Evolutionary conservation across 2,113 vertebrate species (phyloP), one percentile per base, ranked within the genome.

Genomic region (Hippolais icterina): DNA sequence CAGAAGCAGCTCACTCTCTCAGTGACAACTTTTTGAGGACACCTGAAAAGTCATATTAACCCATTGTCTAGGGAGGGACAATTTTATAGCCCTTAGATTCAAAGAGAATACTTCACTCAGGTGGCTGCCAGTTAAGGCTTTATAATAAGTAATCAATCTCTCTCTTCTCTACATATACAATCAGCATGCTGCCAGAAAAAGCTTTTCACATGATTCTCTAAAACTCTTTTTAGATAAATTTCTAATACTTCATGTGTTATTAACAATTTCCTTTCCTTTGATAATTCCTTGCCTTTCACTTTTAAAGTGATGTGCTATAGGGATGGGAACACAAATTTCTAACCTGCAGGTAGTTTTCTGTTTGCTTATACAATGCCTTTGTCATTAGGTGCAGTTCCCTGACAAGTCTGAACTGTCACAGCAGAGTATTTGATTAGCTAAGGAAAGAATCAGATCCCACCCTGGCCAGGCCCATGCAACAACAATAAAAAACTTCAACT

Each of bases 331-430:
- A 72, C 5, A 61, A 23, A 79, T 87, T 87, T 93, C 31, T 29
- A 71, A 12, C 35, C 70, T 60, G n/a, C 44, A 53, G 20, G 56
- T 63, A 78, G 21, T 24, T 94, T 89, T 87, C 57, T 87, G 25
- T 17, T 82, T 65, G n/a, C 24, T 74, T 76, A n/a, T 39, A 76
- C 57, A 72, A 42, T 46, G 29, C 15, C 61, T 91, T 35, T 79
- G 18, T 57, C 44, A 76, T 69, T 42, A 61, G 61, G 13, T 78
- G 77, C 53, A 60, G 23, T 57, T 82, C 46, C 61, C 57, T 28
- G 49, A 53, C 87, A 96, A 84, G 33, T 46, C 75, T 76, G n/a
- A 89, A 72, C 59, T 61, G 70, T 61, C 93, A 83, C 77, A 94
- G 74, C 21, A 50, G 39, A 87, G 16, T 49, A 35, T 85, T 69